A percentile compares a stretch with the other conserved stretches of the same genome.
phyloP scores from a whole-genome alignment of 1,140 invertebrate genomes.

The Lamellibrachia luymesi region DNA sequence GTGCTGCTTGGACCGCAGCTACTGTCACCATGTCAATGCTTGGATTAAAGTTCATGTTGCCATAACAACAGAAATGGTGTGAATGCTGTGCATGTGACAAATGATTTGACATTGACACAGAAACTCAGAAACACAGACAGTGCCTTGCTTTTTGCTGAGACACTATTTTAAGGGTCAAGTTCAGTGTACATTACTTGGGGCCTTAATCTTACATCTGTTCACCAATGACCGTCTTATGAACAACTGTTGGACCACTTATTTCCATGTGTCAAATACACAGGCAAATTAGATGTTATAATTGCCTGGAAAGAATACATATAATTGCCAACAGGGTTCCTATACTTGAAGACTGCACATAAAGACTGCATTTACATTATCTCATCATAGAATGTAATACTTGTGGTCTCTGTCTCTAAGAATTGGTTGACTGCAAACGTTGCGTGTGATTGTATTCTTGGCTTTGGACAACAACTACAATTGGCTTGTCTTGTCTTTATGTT shows the following conservation, averaged over 20 bases:
- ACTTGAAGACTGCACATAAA: neutral
- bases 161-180: neutral
- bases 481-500: slow-evolving; percentile 1
- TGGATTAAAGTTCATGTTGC: neutral
- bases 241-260: neutral
- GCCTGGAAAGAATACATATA: neutral
- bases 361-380: neutral
- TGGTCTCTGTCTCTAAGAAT: neutral
- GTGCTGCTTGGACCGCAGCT: neutral
- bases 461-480: neutral
- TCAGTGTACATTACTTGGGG: neutral
- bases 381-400: neutral
- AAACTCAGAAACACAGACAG: neutral
- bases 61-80: neutral
- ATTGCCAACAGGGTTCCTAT: neutral
- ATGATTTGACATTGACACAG: neutral
- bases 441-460: neutral
- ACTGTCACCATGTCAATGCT: neutral
- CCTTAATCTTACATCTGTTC: neutral
- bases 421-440: neutral
- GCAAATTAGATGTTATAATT: neutral
- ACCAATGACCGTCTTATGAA: neutral
- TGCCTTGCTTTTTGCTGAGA: slow-evolving; percentile 4
- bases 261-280: neutral
- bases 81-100: neutral